Base-by-base conservation (phyloP, 2,797 vertebrate genomes). In the Pelodytes ibericus region DNA sequence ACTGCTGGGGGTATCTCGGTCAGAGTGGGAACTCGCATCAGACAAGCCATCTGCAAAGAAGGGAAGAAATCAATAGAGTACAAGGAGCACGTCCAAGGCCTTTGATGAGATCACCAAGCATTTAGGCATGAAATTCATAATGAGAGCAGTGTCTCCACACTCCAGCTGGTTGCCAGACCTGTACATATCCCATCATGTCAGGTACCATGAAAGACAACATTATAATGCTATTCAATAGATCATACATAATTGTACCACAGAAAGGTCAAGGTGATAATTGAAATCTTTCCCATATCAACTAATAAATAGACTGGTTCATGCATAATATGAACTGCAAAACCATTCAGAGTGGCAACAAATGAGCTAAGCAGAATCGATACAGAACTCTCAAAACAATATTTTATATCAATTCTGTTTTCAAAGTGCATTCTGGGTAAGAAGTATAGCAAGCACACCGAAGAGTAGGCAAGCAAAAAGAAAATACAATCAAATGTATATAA, bases 21-120 rank as follows among this genome's bases (percentile, higher is more conserved):
- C 95, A 3, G 90, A 92, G 59, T 87, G 84, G 39, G 95, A 98
- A 77, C 96, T 99, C 76, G 85, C 92, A 82, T 99, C 96, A 3
- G 97, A 96, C 57, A 89, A 89, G n/a, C 93, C 92, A 49, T 98
- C 96, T 97, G 85, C 49, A 77, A 13, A 66, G 66, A 80, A 77
- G 36, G 71, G 27, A 80, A 24, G 69, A 82, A 77, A 90, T 80
- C 75, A 82, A 66, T 83, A 76, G 72, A 22, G 31, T 16, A 60
- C 26, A 67, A 51, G 22, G 57, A 29, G 47, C 31, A 41, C 8
- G 15, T 62, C 53, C n/a, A 62, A 33, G 29, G 64, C 57, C 1
- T 68, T 61, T 39, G 4, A 77, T 65, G 47, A 66, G 53, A 59
- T 66, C 53, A 77, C 22, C 39, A 56, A 72, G 44, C 44, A 41